phyloP scores from a whole-genome alignment of 2,888 invertebrate genomes.

The Erebia epiphron region DNA sequence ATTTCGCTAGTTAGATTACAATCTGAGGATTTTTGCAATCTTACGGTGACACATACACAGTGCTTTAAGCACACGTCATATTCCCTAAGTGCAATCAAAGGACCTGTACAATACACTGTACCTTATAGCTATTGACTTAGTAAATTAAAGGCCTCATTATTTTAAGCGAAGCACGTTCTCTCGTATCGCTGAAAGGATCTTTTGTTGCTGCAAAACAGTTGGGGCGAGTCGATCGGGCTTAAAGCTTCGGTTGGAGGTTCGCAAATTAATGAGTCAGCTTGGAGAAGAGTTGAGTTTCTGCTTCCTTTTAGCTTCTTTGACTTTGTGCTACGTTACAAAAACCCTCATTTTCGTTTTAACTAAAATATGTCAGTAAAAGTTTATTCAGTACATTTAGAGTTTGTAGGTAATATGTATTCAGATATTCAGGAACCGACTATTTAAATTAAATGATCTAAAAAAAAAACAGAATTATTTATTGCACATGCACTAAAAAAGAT shows the following conservation, averaged over 20 bases:
- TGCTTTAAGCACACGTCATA: background rate
- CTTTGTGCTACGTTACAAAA: conserved; percentile 35
- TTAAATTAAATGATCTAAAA: background rate
- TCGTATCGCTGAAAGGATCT: conserved; percentile 69
- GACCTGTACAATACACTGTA: conserved; percentile 45
- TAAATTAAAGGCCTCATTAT: conserved; percentile 76
- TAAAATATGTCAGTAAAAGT: background rate
- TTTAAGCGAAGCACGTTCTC: conserved; percentile 68
- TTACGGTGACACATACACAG: no score
- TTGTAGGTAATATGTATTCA: no score
- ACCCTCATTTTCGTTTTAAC: background rate
- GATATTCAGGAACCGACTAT: background rate
- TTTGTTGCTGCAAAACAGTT: conserved; percentile 77
- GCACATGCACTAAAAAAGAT: no score
- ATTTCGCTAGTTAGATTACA: no score
- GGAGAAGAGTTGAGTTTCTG: conserved; percentile 60
- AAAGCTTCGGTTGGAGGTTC: conserved; percentile 69
- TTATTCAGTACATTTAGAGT: background rate
- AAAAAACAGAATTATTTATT: no score
- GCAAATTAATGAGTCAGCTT: conserved; percentile 74
- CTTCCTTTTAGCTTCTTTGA: conserved; percentile 50
- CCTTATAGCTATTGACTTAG: conserved; percentile 56
- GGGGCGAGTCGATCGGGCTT: conserved; percentile 72
- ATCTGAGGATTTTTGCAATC: no score
- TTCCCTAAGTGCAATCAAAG: conserved; percentile 37